These are phyloP conservation scores for Sylvilagus bachmani DNA, from an alignment of 2,113 vertebrate species.

Conservation along the genomic window DNA sequence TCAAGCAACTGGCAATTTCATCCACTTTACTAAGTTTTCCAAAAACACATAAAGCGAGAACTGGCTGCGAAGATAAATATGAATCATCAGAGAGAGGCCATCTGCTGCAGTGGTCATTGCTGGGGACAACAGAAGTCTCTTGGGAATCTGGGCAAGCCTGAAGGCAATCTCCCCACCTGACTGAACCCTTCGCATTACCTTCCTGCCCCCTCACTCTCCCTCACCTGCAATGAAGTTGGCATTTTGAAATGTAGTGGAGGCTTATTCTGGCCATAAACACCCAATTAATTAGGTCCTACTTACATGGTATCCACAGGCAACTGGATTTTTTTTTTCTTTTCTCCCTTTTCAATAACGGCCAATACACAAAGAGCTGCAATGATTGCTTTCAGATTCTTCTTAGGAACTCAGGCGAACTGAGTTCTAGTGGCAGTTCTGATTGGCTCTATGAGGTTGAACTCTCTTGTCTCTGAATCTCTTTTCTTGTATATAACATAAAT, in stretches of 20 bases:
- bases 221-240: conserved; percentile 16
- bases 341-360: conserved; percentile 7
- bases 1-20: conserved; percentile 86
- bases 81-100: conserved; percentile 72
- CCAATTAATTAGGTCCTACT: conserved; percentile 31
- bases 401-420: conserved; percentile 3
- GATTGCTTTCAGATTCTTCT: conserved; percentile 27
- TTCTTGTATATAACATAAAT: not conserved
- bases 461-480: conserved; percentile 34
- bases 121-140: conserved; percentile 10
- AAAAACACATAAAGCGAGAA: conserved; percentile 83
- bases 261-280: not conserved
- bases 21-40: conserved; percentile 84
- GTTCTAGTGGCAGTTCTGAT: conserved; percentile 35
- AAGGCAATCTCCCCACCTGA: not conserved
- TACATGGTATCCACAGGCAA: conserved; percentile 7
- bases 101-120: conserved; percentile 42
- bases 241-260: conserved; percentile 33
- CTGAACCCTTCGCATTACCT: not conserved
- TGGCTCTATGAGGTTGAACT: not conserved
- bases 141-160: not conserved
- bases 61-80: conserved; percentile 71
- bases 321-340: not conserved
- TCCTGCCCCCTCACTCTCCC: not conserved
- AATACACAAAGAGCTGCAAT: not conserved